A percentile compares a stretch with the other conserved stretches of the same genome.
Conservation (phyloP, 2,113 vertebrate species). For the Paedocypris sp. region DNA sequence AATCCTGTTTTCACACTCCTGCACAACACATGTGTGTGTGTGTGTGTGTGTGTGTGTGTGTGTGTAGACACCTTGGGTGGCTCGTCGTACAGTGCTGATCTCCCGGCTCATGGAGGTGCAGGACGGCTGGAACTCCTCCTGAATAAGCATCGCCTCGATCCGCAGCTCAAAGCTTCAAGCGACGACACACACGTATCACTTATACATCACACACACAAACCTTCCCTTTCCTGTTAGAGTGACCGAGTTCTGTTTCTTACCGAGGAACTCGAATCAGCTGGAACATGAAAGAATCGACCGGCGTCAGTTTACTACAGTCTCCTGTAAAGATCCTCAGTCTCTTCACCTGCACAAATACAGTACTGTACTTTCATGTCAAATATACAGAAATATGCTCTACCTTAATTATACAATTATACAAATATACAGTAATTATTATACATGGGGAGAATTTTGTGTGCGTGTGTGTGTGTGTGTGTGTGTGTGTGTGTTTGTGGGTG, state of each 20-base stretch:
- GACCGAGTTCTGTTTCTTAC: conserved; percentile 58
- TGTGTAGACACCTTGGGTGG: conserved; percentile 73
- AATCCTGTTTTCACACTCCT: not conserved
- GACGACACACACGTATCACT: not conserved
- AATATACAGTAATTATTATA: too few relatives aligned
- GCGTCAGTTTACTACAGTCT: conserved; percentile 80
- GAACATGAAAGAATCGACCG: conserved; percentile 90
- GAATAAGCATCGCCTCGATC: conserved; percentile 90
- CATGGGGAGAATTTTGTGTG: too few relatives aligned
- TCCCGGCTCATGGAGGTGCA: conserved; percentile 73
- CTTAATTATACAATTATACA: too few relatives aligned
- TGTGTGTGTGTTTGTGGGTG: too few relatives aligned
- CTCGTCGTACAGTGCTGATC: conserved; percentile 72
- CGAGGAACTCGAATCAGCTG: conserved; percentile 86
- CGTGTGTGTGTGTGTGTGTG: too few relatives aligned
- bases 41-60: too few relatives aligned
- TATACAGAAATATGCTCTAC: too few relatives aligned
- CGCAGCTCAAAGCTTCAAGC: conserved; percentile 76
- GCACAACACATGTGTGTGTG: too few relatives aligned
- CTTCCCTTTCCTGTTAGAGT: too few relatives aligned
- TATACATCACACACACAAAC: too few relatives aligned
- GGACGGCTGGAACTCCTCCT: conserved; percentile 79
- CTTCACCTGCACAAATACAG: conserved; percentile 68
- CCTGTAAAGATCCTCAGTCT: conserved; percentile 81
- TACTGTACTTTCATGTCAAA: too few relatives aligned